Evolutionary conservation across 2,888 invertebrate species (phyloP), one percentile per base, ranked within the genome.

Genomic region (Dione vanillae): DNA sequence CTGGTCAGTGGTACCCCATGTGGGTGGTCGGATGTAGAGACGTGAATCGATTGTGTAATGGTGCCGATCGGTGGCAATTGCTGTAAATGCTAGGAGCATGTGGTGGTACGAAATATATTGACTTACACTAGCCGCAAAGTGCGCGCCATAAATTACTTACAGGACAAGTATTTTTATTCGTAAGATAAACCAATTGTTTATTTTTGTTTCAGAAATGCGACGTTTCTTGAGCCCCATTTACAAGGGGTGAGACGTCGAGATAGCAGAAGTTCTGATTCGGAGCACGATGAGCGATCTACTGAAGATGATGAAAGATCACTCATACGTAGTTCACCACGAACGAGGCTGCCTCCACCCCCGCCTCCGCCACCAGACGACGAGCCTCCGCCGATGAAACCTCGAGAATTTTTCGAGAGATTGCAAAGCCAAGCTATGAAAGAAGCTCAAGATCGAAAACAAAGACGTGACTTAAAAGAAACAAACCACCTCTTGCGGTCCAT

Each of bases 161-260:
- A 65, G 54, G 54, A 47, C 54, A 45, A 43, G 45, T 12, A 10
- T 2, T 19, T 49, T 35, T 19, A 49, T 37, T 64, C 40, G 47
- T 40, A 40, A 40, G 5, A 49, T 64, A 64, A 49, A 40, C n/a
- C 49, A 49, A 64, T 14, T 8, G 27, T 64, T 20, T 35, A 11
- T 68, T 49, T 52, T 89, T 88, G 83, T 95, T 95, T 0, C 95
- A 96, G 96, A 93, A 96, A 95, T 92, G 96, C 96, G 84, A 95
- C 95, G 75, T 96, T 96, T 86, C 94, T 96, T 82, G 96, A 96
- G 85, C 96, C 96, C 47, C 96, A 96, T 84, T 92, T 96, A 76
- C 96, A 96, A 82, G 95, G 95, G 59, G 89, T 95, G 82, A 89
- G 92, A 71, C 85, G 94, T 77, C 83, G 94, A 74, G 83, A 94